Evolutionary conservation across 2,888 invertebrate genomes (phyloP).

Genomic region (Epinotia demarniana): DNA sequence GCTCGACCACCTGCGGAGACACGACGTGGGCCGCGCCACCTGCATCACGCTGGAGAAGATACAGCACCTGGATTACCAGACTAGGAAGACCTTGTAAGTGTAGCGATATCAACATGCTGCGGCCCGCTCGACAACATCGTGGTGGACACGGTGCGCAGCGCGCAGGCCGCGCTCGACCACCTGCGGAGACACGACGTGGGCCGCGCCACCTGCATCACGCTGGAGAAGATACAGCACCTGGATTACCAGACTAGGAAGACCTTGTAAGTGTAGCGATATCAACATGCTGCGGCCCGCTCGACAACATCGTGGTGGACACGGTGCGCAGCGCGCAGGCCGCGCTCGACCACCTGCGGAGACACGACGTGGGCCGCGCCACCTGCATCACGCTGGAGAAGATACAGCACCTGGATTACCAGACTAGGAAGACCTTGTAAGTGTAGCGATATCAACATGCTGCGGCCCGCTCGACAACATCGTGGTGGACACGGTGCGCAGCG

Average conservation of each 20-base stretch:
- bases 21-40: constrained; percentile 92
- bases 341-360: constrained; percentile 91
- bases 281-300: background rate
- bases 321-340: constrained; percentile 86
- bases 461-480: too few species aligned
- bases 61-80: constrained; percentile 79
- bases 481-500: too few species aligned
- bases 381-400: constrained; percentile 95
- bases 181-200: constrained; percentile 93
- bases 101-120: constrained; percentile 91
- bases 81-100: constrained; percentile 62
- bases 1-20: constrained; percentile 90
- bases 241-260: constrained; percentile 52
- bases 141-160: constrained; percentile 90
- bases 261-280: constrained; percentile 62
- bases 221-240: constrained; percentile 92
- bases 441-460: too few species aligned
- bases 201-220: constrained; percentile 93
- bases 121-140: constrained; percentile 66
- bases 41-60: constrained; percentile 96
- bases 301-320: constrained; percentile 84
- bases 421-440: too few species aligned
- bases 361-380: constrained; percentile 82
- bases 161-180: constrained; percentile 92
- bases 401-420: constrained; percentile 62